Conservation (phyloP, 2,113 vertebrate species). For the Rhipidura dahli region DNA sequence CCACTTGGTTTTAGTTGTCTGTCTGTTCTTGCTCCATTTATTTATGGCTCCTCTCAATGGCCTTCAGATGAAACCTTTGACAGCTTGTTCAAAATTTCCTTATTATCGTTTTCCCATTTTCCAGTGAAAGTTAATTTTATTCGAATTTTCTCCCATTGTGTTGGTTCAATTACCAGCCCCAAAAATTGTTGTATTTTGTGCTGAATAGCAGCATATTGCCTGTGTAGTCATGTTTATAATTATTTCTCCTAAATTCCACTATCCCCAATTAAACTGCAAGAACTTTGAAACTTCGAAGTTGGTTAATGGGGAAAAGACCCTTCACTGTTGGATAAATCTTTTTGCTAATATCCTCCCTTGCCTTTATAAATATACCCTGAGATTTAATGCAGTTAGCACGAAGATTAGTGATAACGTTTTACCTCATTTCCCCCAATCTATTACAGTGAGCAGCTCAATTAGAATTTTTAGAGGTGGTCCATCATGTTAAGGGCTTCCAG, state of each 20-base stretch:
- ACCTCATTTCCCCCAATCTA: constrained; percentile 20
- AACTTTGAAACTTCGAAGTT: constrained; percentile 24
- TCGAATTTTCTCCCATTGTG: neutral
- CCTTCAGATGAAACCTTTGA: neutral
- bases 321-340: constrained; percentile 22
- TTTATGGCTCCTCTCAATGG: neutral
- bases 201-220: neutral
- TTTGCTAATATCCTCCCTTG: neutral
- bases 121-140: neutral
- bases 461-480: neutral
- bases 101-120: neutral
- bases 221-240: neutral
- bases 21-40: neutral
- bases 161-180: neutral
- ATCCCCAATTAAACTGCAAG: neutral
- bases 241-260: neutral
- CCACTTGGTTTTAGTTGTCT: neutral
- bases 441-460: constrained; percentile 1
- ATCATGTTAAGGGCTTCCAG: neutral
- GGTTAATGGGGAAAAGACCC: neutral
- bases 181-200: neutral
- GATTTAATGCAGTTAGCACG: neutral
- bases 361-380: constrained; percentile 3
- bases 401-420: constrained; percentile 8
- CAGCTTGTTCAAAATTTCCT: neutral